Evolutionary conservation across 2,888 invertebrate genomes (phyloP).

Genomic region (Pardosa pseudoannulata): DNA sequence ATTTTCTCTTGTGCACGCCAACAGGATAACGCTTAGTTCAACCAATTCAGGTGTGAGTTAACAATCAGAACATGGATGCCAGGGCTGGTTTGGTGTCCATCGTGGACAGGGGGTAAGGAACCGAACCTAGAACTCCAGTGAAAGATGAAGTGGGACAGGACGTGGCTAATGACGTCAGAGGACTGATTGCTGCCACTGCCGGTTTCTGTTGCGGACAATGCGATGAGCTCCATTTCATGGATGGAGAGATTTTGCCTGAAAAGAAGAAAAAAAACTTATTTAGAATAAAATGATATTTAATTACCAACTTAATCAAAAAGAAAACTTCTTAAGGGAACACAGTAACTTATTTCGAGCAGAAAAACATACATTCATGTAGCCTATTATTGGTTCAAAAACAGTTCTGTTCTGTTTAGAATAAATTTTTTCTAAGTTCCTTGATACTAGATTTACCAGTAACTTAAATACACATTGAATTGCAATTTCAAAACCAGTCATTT

Average conservation of each 20-base stretch:
- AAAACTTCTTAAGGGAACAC: no score
- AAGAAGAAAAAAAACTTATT: not conserved
- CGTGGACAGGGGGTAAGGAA: constrained; percentile 66
- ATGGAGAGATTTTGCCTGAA: constrained; percentile 67
- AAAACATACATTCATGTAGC: no score
- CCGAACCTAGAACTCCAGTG: constrained; percentile 64
- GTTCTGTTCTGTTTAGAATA: no score
- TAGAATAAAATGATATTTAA: no score
- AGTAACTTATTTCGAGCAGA: no score
- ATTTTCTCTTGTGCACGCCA: not conserved
- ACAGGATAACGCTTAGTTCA: not conserved
- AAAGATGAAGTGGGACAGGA: constrained; percentile 70
- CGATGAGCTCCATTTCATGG: constrained; percentile 64
- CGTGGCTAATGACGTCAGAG: constrained; percentile 62
- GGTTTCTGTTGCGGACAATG: constrained; percentile 68
- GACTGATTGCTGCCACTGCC: constrained; percentile 69
- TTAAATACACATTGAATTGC: no score
- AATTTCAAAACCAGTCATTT: no score
- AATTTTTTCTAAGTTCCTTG: no score
- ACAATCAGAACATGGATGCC: constrained; percentile 66
- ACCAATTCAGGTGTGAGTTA: not conserved
- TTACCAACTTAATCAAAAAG: no score
- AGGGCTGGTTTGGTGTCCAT: constrained; percentile 69
- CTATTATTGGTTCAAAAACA: no score
- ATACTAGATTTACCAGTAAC: no score